Percentiles rank a stretch among this genome's conserved stretches.
Evolutionary conservation across 1,140 invertebrate genomes (phyloP).

Genomic region (Dreissena polymorpha): DNA sequence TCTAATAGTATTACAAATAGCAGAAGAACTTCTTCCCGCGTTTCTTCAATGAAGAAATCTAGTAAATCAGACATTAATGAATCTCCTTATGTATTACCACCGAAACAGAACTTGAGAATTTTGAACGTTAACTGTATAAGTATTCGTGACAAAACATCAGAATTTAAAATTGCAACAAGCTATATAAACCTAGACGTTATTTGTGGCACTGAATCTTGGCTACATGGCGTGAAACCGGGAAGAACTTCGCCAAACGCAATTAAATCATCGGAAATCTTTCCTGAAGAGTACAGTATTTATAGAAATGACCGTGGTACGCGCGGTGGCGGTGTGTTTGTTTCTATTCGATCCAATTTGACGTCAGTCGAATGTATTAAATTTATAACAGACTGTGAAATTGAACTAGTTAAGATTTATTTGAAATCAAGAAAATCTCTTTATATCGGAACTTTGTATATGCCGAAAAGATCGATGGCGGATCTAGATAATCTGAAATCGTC

Average conservation of each 20-base stretch:
- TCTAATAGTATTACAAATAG: background rate
- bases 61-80: constrained; percentile 23
- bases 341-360: constrained; percentile 13
- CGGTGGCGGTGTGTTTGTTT: constrained; percentile 37
- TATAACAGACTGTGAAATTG: constrained; percentile 15
- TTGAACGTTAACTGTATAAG: constrained; percentile 39
- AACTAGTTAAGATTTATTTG: background rate
- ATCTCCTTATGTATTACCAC: constrained; percentile 21
- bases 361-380: constrained; percentile 28
- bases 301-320: constrained; percentile 44
- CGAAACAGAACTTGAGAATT: constrained; percentile 30
- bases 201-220: constrained; percentile 35
- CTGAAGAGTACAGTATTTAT: constrained; percentile 44
- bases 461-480: constrained; percentile 1
- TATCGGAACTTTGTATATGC: background rate
- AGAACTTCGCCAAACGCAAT: constrained; percentile 34
- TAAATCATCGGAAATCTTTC: constrained; percentile 53
- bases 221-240: constrained; percentile 31
- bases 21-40: background rate
- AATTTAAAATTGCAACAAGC: constrained; percentile 25
- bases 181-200: constrained; percentile 43
- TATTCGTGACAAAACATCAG: constrained; percentile 28
- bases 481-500: constrained; percentile 4
- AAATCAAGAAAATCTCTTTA: constrained; percentile 2
- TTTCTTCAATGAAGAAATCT: constrained; percentile 1